Evolutionary conservation across 1,140 invertebrate species (phyloP), one percentile per base, ranked within the genome.

Genomic region (Aphelenchoides avenae): DNA sequence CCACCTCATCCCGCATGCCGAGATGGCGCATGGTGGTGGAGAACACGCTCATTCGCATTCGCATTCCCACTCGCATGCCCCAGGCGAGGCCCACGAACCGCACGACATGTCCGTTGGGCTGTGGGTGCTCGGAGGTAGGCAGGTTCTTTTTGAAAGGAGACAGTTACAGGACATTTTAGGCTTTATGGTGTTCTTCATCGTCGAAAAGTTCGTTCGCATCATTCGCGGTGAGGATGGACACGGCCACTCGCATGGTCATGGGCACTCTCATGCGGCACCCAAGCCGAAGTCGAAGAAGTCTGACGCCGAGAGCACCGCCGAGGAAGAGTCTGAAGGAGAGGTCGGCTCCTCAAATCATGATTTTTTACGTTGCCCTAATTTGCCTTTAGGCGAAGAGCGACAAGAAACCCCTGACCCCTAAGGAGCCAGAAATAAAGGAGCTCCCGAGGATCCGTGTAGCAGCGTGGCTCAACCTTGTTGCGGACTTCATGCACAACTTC

Each of bases 401-500:
- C n/a, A n/a, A n/a, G n/a, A n/a, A n/a, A n/a, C n/a, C n/a, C n/a
- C n/a, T n/a, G n/a, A n/a, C n/a, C n/a, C n/a, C n/a, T n/a, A n/a
- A n/a, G n/a, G n/a, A n/a, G n/a, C n/a, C n/a, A n/a, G n/a, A n/a
- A 11, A 47, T 9, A 15, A 26, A 42, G 20, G 40, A 64, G 37
- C 29, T 20, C 9, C 13, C 26, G 26, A 34, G 46, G 20, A 57
- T 71, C 9, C 47, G 91, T 82, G 87, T 94, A 22, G 85, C 89
- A 66, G 91, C 89, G 2, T 95, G 91, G 77, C 80, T 96, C 47
- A 96, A 95, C 78, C 78, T 96, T 24, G 89, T 86, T 48, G 92
- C 91, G 52, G 92, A 96, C 78, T 92, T 92, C 79, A 85, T 87
- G 36, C 92, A 96, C 75, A 96, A 96, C 79, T 91, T 95, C 70